Conservation (phyloP, 2,113 vertebrate genomes). For the Corythornis madagascariensis region DNA sequence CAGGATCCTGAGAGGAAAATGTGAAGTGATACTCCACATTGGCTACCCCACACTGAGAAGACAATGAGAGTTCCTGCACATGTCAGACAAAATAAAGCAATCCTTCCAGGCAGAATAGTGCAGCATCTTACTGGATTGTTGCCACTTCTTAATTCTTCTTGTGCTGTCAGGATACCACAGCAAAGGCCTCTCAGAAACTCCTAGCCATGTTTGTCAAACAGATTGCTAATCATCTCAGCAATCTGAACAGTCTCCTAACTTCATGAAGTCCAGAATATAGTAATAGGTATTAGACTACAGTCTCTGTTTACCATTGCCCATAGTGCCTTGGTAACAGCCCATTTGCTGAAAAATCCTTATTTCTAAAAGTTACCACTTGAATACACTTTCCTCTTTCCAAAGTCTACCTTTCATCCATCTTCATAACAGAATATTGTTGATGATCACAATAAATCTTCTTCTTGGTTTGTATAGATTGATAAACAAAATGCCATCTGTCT, state of each 20-base stretch:
- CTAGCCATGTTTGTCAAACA: background rate
- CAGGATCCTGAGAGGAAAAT: background rate
- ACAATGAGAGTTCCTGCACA: background rate
- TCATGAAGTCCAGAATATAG: background rate
- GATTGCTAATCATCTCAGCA: background rate
- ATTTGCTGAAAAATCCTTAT: background rate
- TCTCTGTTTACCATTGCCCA: background rate
- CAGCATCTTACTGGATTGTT: background rate
- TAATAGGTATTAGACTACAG: background rate
- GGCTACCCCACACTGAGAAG: background rate
- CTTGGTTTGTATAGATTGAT: slow-evolving; percentile 4
- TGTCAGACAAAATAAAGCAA: background rate
- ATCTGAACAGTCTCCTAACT: background rate
- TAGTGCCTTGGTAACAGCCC: background rate
- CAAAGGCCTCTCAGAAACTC: background rate
- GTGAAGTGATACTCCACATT: background rate
- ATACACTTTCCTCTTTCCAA: background rate
- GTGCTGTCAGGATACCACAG: background rate
- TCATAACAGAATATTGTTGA: background rate
- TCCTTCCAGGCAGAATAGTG: background rate
- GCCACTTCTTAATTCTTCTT: background rate
- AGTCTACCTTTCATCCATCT: slow-evolving; percentile 25
- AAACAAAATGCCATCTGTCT: slow-evolving; percentile 40
- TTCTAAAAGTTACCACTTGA: background rate
- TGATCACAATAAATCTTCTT: slow-evolving; percentile 2